phyloP scores from a whole-genome alignment of 1,140 invertebrate species.

The Drosophila jambulina region DNA sequence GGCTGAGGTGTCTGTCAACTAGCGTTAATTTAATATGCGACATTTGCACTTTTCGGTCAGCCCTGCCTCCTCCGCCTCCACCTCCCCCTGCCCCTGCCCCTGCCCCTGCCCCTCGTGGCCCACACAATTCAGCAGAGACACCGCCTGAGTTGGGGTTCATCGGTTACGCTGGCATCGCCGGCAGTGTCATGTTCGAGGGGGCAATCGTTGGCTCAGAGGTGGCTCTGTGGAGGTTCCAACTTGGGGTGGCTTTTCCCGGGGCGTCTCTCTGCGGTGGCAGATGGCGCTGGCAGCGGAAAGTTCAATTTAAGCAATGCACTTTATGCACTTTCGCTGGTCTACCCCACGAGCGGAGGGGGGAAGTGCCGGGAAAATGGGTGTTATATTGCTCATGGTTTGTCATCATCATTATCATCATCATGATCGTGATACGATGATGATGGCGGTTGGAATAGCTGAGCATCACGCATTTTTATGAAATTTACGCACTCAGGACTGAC shows the following conservation, averaged over 20 bases:
- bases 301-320: slow-evolving; percentile 71
- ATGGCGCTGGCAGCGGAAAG: slow-evolving; percentile 52
- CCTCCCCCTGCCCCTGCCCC: background rate
- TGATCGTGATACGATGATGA: background rate
- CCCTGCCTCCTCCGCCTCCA: background rate
- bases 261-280: slow-evolving; percentile 27
- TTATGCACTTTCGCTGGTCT: slow-evolving; percentile 46
- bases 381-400: slow-evolving; percentile 37
- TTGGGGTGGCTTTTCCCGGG: slow-evolving; percentile 3
- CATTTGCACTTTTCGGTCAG: slow-evolving; percentile 77
- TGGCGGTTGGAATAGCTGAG: slow-evolving; percentile 26
- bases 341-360: background rate
- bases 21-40: slow-evolving; percentile 80
- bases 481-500: slow-evolving; percentile 15
- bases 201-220: slow-evolving; percentile 2
- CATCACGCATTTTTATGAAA: slow-evolving; percentile 39
- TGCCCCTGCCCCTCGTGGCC: background rate
- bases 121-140: slow-evolving; percentile 6
- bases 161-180: slow-evolving; percentile 47
- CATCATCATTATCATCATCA: slow-evolving; percentile 15
- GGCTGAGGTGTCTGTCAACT: slow-evolving; percentile 38
- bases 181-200: slow-evolving; percentile 28
- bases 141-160: slow-evolving; percentile 37
- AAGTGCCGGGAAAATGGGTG: slow-evolving; percentile 10
- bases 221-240: background rate